Evolutionary conservation across 2,888 invertebrate genomes (phyloP).

Genomic region (Hydraecia micacea): DNA sequence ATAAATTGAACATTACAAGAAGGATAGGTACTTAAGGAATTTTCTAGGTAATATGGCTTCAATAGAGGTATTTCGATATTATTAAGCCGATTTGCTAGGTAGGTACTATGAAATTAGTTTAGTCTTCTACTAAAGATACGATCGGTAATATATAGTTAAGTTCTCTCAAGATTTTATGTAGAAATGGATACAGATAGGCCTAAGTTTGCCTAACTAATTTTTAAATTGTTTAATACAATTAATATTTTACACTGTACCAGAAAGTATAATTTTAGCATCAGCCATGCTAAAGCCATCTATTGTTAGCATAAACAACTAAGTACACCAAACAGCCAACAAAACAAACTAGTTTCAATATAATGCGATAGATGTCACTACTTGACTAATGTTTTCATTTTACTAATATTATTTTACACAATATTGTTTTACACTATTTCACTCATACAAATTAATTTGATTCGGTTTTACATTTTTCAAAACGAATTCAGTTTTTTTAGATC

Average conservation of each 20-base stretch:
- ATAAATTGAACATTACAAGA: slow-evolving; percentile 19
- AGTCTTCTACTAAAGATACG: background rate
- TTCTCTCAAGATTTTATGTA: background rate
- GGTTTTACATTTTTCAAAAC: background rate
- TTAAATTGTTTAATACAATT: background rate
- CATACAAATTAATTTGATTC: background rate
- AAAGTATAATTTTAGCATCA: background rate
- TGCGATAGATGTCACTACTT: slow-evolving; percentile 35
- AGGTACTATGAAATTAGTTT: background rate
- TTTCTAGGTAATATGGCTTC: background rate
- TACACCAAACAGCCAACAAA: background rate
- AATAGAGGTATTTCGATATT: background rate
- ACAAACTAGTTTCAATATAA: background rate
- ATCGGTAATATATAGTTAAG: too few relatives aligned
- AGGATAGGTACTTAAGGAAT: background rate
- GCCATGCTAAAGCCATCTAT: slow-evolving; percentile 37
- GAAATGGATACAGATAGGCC: background rate
- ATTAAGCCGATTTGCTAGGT: background rate
- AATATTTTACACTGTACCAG: background rate
- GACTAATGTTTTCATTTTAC: background rate
- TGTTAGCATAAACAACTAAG: background rate
- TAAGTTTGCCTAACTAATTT: background rate
- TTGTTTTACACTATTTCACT: too few relatives aligned
- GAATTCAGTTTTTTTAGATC: background rate
- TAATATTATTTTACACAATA: background rate